Evolutionary conservation across 2,797 vertebrate species (phyloP).

Genomic region (Clamator glandarius): DNA sequence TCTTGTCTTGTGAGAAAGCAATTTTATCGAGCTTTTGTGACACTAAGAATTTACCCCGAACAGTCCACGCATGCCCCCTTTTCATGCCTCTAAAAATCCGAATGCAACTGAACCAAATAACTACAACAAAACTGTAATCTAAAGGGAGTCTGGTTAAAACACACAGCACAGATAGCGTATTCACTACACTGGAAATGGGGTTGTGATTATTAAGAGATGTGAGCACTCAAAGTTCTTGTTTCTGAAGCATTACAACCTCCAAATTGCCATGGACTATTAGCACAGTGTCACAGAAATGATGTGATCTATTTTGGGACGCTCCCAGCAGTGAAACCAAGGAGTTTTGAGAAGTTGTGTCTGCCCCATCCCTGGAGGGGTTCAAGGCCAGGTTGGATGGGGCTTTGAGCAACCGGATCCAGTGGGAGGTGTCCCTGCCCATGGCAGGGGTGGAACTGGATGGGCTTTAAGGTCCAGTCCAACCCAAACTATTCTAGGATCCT

Average conservation of each 20-base stretch:
- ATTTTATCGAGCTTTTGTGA: neutral
- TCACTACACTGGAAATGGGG: fast-evolving
- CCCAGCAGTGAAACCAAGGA: neutral
- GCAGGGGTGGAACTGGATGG: too few species aligned
- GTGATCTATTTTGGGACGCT: neutral
- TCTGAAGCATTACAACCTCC: neutral
- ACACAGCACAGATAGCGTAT: neutral
- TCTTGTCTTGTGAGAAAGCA: neutral
- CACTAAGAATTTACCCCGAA: neutral
- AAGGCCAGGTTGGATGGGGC: too few species aligned
- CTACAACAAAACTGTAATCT: neutral
- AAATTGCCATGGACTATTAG: neutral
- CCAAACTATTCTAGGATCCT: too few species aligned
- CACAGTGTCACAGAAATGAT: neutral
- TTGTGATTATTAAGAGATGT: neutral
- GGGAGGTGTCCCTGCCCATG: too few species aligned
- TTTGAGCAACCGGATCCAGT: too few species aligned
- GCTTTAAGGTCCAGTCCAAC: too few species aligned
- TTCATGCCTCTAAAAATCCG: neutral
- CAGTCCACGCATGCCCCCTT: neutral
- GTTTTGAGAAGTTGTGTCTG: too few species aligned
- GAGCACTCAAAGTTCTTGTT: neutral
- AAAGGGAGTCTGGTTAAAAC: neutral
- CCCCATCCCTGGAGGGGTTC: too few species aligned
- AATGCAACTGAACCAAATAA: neutral